A percentile compares a stretch with the other conserved stretches of the same genome.
phyloP scores from a whole-genome alignment of 2,888 invertebrate species.

The Trichopoda pennipes region DNA sequence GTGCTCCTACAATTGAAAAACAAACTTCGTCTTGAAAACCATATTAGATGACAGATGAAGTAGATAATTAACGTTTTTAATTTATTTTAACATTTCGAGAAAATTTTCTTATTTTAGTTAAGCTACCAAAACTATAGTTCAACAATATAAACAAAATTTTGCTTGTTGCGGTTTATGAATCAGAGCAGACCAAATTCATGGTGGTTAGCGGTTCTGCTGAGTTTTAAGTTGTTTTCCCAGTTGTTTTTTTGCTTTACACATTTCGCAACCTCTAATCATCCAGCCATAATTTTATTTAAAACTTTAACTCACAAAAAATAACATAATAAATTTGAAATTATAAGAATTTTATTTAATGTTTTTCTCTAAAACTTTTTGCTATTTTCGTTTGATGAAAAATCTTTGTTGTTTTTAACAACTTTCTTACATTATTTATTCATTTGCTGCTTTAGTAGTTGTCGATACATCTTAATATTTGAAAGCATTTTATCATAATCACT shows the following conservation, averaged over 20 bases:
- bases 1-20: too few relatives aligned
- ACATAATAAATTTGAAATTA: conserved; percentile 5
- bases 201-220: neutral
- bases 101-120: too few relatives aligned
- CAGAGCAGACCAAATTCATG: conserved; percentile 1
- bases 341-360: neutral
- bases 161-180: neutral
- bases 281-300: neutral
- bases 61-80: too few relatives aligned
- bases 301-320: neutral
- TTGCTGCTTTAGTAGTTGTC: conserved; percentile 2
- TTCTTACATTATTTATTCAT: conserved; percentile 47
- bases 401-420: conserved; percentile 18
- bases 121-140: too few relatives aligned
- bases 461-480: conserved; percentile 6
- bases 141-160: too few relatives aligned
- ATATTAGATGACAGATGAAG: too few relatives aligned
- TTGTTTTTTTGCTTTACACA: neutral
- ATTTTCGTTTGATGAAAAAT: neutral
- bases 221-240: neutral
- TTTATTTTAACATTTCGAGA: too few relatives aligned
- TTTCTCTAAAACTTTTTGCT: neutral
- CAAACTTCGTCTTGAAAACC: too few relatives aligned
- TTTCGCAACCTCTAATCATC: neutral
- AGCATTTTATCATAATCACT: conserved; percentile 31